Percentiles rank a stretch among this genome's conserved stretches.
These are phyloP conservation scores for Xenops minutus DNA, from an alignment of 2,797 vertebrate genomes.

Conservation along the genomic window DNA sequence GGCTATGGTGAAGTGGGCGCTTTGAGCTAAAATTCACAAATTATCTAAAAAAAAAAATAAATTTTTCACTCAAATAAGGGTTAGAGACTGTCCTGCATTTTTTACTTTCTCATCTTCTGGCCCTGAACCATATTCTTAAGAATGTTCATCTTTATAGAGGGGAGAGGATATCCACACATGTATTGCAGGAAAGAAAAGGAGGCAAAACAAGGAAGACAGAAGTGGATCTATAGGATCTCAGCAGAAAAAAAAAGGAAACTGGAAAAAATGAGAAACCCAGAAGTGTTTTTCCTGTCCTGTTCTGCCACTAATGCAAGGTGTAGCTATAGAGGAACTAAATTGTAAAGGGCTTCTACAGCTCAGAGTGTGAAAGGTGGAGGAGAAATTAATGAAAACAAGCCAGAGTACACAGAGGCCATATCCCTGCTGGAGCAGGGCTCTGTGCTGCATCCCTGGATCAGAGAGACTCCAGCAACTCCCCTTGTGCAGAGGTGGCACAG, in stretches of 20 bases:
- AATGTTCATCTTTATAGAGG: background rate
- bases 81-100: background rate
- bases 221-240: background rate
- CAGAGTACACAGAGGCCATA: fast-evolving
- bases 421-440: background rate
- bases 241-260: background rate
- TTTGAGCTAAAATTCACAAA: background rate
- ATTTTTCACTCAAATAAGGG: background rate
- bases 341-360: background rate
- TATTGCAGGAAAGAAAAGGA: background rate
- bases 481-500: background rate
- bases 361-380: background rate
- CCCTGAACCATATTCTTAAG: background rate
- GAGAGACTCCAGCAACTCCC: background rate
- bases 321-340: background rate
- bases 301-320: background rate
- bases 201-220: background rate
- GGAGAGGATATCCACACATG: background rate
- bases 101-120: background rate
- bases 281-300: background rate
- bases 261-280: background rate
- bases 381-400: background rate
- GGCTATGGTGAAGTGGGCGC: background rate
- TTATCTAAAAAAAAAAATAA: background rate
- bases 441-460: fast-evolving